Percentiles rank a stretch among this genome's conserved stretches.
These are phyloP conservation scores for Capreolus pygargus DNA, from an alignment of 2,113 vertebrate genomes.

Conservation along the genomic window DNA sequence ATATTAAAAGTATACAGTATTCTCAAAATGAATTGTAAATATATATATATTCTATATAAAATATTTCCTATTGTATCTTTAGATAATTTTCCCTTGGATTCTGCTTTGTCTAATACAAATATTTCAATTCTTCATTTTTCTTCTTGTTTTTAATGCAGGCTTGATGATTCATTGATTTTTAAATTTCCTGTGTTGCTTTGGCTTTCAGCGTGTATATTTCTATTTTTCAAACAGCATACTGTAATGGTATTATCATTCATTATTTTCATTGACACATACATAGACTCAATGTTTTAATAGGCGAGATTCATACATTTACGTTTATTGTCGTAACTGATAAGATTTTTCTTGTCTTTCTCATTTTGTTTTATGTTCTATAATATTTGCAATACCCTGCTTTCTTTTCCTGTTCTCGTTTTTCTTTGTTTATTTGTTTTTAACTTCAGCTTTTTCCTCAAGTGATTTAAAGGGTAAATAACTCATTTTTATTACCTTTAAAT, in stretches of 20 bases:
- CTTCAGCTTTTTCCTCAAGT: background rate
- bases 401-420: background rate
- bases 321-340: background rate
- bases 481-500: background rate
- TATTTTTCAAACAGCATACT: background rate
- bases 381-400: background rate
- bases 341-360: background rate
- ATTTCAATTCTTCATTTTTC: background rate
- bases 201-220: background rate
- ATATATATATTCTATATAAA: background rate
- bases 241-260: background rate
- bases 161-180: background rate
- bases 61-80: background rate
- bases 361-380: background rate
- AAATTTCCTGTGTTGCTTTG: background rate
- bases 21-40: background rate
- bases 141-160: background rate
- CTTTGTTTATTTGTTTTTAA: background rate
- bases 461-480: background rate
- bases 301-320: background rate
- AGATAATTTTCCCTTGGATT: background rate
- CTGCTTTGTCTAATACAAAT: background rate
- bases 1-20: background rate
- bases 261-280: background rate
- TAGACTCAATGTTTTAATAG: background rate